Evolutionary conservation across 2,888 invertebrate species (phyloP), one percentile per base, ranked within the genome.

Genomic region (Drosophila merina): DNA sequence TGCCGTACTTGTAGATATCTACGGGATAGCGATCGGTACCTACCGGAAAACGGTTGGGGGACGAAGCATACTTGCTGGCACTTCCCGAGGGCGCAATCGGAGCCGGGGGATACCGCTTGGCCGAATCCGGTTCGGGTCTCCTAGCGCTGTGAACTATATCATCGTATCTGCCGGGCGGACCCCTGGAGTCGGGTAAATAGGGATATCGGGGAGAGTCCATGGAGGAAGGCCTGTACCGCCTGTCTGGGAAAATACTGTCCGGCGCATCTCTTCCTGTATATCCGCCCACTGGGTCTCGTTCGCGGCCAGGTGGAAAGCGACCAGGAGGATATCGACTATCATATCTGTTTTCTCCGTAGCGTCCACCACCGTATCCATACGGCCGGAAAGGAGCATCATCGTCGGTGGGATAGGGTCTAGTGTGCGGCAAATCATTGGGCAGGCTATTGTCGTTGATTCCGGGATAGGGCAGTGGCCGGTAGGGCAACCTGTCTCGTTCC

Each of bases 1-100:
- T 94, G 33, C 93, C 94, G 75, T 92, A 92, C 69, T 92, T 92
- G 72, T 90, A 91, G 66, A 92, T 91, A 57, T 91, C 91, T 31
- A 91, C 77, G 30, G 93, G 93, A 86, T 91, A 93, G 48, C 92
- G 91, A 70, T 93, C 92, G 14, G 86, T 91, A 64, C 92, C 92
- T 74, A 92, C 93, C 58, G 94, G 94, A 77, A 93, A 94, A 31
- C 93, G 92, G 80, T 93, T 94, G 1, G 91, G 88, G 5, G 91
- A 92, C 4, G 91, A 86, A 3, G 93, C 93, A 74, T 93, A 93
- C 84, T 93, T 92, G 75, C 92, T 93, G 40, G 91, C 86, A 36
- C 89, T 79, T 20, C 92, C 91, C 30, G 93, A 93, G 20, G 89
- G 89, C 48, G 80, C 82, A 14, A 92, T 88, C 9, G 93, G 93